A percentile compares a stretch with the other conserved stretches of the same genome.
Evolutionary conservation across 2,797 vertebrate genomes (phyloP).

Genomic region (Mormyrops attenuatus): DNA sequence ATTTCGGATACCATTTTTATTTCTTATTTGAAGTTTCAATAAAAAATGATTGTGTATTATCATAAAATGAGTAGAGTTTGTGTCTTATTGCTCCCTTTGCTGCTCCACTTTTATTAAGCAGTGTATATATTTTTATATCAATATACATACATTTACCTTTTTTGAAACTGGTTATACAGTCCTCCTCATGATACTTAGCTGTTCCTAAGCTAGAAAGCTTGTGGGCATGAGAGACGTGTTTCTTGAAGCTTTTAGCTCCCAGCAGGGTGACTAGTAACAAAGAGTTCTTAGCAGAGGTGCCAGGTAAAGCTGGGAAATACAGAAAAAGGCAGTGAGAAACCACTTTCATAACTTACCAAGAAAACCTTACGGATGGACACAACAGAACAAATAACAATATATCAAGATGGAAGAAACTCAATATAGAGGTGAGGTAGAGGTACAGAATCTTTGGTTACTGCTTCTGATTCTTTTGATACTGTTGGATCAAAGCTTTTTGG

Average conservation of each 20-base stretch:
- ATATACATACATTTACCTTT: neutral
- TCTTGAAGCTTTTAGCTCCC: neutral
- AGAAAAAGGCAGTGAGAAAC: neutral
- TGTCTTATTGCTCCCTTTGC: neutral
- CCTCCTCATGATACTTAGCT: neutral
- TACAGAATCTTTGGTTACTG: neutral
- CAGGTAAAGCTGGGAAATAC: neutral
- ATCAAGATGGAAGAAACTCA: neutral
- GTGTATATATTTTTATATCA: neutral
- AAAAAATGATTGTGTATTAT: neutral
- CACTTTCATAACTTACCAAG: neutral
- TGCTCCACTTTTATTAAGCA: neutral
- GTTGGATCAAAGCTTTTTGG: neutral
- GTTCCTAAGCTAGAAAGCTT: neutral
- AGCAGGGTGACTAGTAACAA: neutral
- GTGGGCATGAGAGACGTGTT: neutral
- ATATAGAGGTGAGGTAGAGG: neutral
- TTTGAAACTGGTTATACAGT: neutral
- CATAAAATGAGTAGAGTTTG: neutral
- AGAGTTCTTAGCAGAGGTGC: neutral
- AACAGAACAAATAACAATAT: neutral
- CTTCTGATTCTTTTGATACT: neutral
- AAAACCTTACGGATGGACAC: neutral
- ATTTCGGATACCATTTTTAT: neutral
- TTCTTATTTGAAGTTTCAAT: neutral